These are phyloP conservation scores for Ctenosaura bakeri DNA, from an alignment of 2,797 vertebrate genomes.

Conservation along the genomic window DNA sequence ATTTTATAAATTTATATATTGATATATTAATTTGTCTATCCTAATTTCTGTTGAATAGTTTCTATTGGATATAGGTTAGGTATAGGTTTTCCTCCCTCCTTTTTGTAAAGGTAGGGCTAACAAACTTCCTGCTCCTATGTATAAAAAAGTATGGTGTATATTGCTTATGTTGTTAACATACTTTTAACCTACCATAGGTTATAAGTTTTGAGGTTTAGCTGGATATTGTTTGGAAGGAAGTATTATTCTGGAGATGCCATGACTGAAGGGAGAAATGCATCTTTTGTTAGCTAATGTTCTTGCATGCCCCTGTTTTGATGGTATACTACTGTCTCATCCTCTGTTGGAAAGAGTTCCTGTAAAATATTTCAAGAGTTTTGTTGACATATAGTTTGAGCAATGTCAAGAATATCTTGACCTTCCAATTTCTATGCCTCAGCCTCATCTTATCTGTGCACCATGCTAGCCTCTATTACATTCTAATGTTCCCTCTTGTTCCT, in stretches of 20 bases:
- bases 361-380: not conserved
- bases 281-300: not conserved
- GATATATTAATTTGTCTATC: too few species aligned
- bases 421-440: not conserved
- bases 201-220: not conserved
- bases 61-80: too few species aligned
- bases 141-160: too few species aligned
- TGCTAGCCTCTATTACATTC: not conserved
- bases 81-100: too few species aligned
- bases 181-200: not conserved
- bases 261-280: not conserved
- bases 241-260: not conserved
- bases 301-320: not conserved
- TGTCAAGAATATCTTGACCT: not conserved
- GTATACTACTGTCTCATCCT: not conserved
- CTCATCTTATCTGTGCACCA: not conserved
- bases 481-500: not conserved
- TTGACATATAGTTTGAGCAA: not conserved
- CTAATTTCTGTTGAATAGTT: too few species aligned
- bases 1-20: too few species aligned
- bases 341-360: not conserved
- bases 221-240: not conserved
- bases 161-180: not conserved
- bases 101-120: too few species aligned
- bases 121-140: too few species aligned